Evolutionary conservation across 2,797 vertebrate genomes (phyloP), one percentile per base, ranked within the genome.

Genomic region (Onychomys arenicola): DNA sequence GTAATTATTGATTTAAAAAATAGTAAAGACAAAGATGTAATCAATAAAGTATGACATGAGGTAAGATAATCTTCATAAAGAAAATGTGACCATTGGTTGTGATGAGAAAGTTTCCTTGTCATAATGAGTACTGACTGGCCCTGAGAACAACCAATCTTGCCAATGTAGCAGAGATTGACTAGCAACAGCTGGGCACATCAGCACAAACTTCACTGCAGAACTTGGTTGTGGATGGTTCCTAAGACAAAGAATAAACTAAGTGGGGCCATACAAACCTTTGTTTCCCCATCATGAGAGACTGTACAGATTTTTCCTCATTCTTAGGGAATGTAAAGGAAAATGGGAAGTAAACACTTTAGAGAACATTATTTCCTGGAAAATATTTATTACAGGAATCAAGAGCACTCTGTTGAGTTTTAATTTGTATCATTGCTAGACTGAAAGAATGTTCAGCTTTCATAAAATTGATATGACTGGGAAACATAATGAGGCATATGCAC

Each of bases 181-280:
- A 27, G 43, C 11, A 34, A 46, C 32, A 40, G 4, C 21, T 65
- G 32, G 29, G 52, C 29, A 59, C 1, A n/a, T 27, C 25, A 57
- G 8, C 19, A 14, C 6, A 32, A 78, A 91, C n/a, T 71, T 87
- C 13, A 63, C 14, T 19, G 57, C 57, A 43, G 59, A 71, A 14
- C 0, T 2, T 12, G 29, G 32, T 13, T 63, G 6, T n/a, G 21
- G 17, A 32, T 14, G 19, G 4, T 8, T n/a, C 11, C 25, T 7
- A 16, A 43, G 32, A 87, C 2, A 12, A 65, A 61, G 29, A 29
- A 69, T 8, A 75, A 13, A 12, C 25, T 34, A 21, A 71, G 12
- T 27, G 19, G 89, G 25, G 57, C 32, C 3, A 46, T 61, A 67
- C 16, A 65, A 25, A 57, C 0, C 46, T 86, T 57, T 76, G 27